Conservation (phyloP, 2,113 vertebrate genomes). For the Vimba vimba region DNA sequence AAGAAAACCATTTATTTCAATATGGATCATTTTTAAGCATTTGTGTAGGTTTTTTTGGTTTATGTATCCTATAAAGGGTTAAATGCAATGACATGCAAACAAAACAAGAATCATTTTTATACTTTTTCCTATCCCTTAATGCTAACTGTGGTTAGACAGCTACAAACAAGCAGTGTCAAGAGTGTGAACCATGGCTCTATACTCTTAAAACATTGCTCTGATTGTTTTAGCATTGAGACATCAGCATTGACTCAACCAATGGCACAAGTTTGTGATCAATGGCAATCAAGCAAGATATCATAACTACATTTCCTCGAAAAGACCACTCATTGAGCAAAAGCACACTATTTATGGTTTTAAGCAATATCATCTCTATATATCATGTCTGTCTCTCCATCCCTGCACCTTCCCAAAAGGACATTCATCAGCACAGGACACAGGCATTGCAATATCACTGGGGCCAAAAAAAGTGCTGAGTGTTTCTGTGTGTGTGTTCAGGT, state of each 20-base stretch:
- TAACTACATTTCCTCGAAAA: not conserved
- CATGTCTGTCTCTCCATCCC: not conserved
- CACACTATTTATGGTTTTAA: not conserved
- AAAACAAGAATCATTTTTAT: not conserved
- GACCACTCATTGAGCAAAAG: not conserved
- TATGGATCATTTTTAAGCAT: too few relatives aligned
- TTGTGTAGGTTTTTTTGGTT: too few relatives aligned
- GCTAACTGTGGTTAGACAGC: not conserved
- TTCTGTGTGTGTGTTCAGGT: constrained; percentile 19
- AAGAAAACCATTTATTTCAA: too few relatives aligned
- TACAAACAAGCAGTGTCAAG: not conserved
- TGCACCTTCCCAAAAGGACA: constrained; percentile 17
- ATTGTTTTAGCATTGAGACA: not conserved
- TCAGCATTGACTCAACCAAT: not conserved
- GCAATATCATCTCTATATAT: not conserved
- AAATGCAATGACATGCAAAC: not conserved
- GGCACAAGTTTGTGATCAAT: not conserved
- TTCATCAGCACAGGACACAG: constrained; percentile 43
- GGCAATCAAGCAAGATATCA: not conserved
- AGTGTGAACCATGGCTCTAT: not conserved
- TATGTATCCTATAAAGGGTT: too few relatives aligned
- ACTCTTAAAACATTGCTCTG: not conserved
- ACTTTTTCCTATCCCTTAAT: not conserved
- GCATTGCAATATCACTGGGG: constrained; percentile 29
- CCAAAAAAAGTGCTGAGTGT: constrained; percentile 38